A percentile compares a stretch with the other conserved stretches of the same genome.
phyloP scores from a whole-genome alignment of 2,888 invertebrate genomes.

The Drosophila algonquin region DNA sequence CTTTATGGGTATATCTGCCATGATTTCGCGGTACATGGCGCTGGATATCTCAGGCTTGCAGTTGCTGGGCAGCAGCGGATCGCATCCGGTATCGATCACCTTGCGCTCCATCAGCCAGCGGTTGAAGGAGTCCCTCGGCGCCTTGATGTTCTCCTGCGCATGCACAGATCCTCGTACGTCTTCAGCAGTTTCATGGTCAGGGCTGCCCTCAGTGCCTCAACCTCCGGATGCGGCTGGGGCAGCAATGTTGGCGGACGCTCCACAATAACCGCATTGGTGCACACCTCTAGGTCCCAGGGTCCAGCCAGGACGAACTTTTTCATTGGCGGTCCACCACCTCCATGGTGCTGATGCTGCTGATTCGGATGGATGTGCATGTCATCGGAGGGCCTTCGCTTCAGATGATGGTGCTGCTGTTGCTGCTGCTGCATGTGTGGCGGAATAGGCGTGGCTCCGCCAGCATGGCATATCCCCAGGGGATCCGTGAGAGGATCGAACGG shows the following conservation, averaged over 20 bases:
- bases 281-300: constrained; percentile 97
- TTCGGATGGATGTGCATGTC: constrained; percentile 81
- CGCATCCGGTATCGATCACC: constrained; percentile 94
- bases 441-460: constrained; percentile 76
- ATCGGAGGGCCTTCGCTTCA: constrained; percentile 83
- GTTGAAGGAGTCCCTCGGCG: constrained; percentile 98
- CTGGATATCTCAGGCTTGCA: constrained; percentile 96
- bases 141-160: constrained; percentile 96
- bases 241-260: constrained; percentile 93
- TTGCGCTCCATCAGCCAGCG: constrained; percentile 98
- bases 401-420: constrained; percentile 67
- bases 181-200: constrained; percentile 93
- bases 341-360: constrained; percentile 66
- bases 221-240: constrained; percentile 97
- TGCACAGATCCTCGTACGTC: constrained; percentile 97
- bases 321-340: constrained; percentile 87
- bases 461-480: constrained; percentile 86
- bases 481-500: constrained; percentile 96
- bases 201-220: constrained; percentile 93
- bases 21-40: constrained; percentile 98
- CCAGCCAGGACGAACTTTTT: constrained; percentile 95
- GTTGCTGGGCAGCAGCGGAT: constrained; percentile 95
- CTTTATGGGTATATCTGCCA: constrained; percentile 99
- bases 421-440: constrained; percentile 66
- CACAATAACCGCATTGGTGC: constrained; percentile 92